A percentile compares a stretch with the other conserved stretches of the same genome.
Conservation (phyloP, 2,113 vertebrate genomes). For the Mola mola region DNA sequence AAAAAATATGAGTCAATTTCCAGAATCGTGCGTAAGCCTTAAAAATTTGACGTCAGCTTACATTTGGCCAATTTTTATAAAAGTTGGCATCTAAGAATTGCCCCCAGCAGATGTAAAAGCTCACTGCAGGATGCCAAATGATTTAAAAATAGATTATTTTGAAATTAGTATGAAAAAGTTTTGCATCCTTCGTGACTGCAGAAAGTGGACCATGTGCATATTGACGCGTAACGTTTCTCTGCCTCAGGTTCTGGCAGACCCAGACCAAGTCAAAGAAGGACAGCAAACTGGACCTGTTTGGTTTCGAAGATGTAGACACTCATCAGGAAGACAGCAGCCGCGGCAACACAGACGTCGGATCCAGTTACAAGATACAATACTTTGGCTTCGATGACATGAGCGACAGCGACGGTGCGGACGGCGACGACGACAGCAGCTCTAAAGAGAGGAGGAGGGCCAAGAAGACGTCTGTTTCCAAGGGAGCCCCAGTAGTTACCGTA, state of each 20-base stretch:
- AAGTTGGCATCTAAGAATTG: no score
- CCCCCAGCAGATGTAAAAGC: no score
- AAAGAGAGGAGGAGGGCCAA: slow-evolving; percentile 71
- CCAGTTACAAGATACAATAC: slow-evolving; percentile 97
- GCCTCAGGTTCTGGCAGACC: slow-evolving; percentile 83
- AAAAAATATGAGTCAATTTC: no score
- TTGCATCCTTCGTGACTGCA: no score
- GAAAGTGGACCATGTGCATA: not conserved
- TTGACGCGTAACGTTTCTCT: not conserved
- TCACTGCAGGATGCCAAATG: no score
- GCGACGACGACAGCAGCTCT: slow-evolving; percentile 67
- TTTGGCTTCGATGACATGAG: slow-evolving; percentile 98
- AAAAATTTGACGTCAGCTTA: no score
- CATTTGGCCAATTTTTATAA: no score
- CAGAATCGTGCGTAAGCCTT: no score
- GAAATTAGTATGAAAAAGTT: no score
- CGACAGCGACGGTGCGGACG: slow-evolving; percentile 89
- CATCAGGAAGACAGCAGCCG: slow-evolving; percentile 78
- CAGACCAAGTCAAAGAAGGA: slow-evolving; percentile 93
- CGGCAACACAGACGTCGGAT: slow-evolving; percentile 81
- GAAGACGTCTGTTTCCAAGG: slow-evolving; percentile 75
- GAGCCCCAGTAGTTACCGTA: slow-evolving; percentile 54
- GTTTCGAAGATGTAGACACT: slow-evolving; percentile 89
- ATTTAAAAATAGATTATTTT: no score
- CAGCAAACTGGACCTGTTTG: slow-evolving; percentile 91